phyloP scores from a whole-genome alignment of 2,888 invertebrate genomes.

The Matsumyia berberina region DNA sequence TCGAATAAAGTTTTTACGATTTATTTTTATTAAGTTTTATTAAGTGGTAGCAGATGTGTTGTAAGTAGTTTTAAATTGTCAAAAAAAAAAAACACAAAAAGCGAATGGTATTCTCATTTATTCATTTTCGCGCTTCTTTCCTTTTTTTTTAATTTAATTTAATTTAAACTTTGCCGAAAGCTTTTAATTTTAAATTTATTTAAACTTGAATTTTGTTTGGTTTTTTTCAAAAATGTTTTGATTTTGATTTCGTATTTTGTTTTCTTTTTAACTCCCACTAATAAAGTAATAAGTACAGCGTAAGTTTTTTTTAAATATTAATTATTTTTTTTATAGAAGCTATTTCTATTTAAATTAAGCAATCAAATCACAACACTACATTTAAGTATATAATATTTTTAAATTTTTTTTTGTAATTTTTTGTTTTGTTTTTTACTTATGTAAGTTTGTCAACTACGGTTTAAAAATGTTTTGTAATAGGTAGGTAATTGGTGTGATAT shows the following conservation, averaged over 20 bases:
- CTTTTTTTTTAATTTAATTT: constrained; percentile 36
- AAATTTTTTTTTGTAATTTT: constrained; percentile 46
- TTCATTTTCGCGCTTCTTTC: neutral
- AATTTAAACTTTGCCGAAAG: constrained; percentile 48
- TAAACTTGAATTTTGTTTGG: constrained; percentile 48
- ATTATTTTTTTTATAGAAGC: constrained; percentile 48
- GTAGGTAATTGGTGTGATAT: constrained; percentile 73
- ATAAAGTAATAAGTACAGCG: constrained; percentile 69
- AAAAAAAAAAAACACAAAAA: constrained; percentile 54
- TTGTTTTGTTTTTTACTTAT: constrained; percentile 31
- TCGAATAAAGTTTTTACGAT: constrained; percentile 36
- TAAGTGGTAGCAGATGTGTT: constrained; percentile 45
- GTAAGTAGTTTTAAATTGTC: constrained; percentile 6
- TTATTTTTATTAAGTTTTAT: constrained; percentile 29
- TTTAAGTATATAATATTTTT: constrained; percentile 65
- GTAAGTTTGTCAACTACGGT: constrained; percentile 61
- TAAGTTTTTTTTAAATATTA: constrained; percentile 43
- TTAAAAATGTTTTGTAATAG: constrained; percentile 60
- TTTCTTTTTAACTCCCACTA: constrained; percentile 66
- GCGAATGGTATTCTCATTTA: constrained; percentile 69
- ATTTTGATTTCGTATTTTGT: constrained; percentile 69
- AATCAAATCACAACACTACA: constrained; percentile 77
- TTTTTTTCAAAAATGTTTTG: constrained; percentile 55
- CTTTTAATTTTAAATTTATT: constrained; percentile 51
- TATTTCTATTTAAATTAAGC: constrained; percentile 73